phyloP scores from a whole-genome alignment of 2,888 invertebrate species.

The Zygogramma bicolorata region DNA sequence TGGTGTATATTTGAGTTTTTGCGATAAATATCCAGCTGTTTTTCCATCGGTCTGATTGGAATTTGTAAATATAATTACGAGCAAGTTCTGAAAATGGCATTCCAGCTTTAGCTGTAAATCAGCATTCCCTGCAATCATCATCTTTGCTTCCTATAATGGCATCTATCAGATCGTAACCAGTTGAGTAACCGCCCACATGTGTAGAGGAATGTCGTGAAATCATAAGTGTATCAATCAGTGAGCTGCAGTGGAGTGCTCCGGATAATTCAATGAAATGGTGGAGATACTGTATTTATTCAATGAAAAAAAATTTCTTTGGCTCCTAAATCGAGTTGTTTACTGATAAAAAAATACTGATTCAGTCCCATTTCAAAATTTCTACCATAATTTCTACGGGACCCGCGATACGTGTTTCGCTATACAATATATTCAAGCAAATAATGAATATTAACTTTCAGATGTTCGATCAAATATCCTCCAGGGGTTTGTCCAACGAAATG shows the following conservation, averaged over 20 bases:
- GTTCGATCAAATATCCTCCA: no score
- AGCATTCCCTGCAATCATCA: slow-evolving; percentile 41
- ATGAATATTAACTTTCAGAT: no score
- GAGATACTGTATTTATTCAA: no score
- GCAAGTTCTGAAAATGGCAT: slow-evolving; percentile 43
- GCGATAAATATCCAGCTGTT: slow-evolving; percentile 18
- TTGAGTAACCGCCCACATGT: slow-evolving; percentile 43
- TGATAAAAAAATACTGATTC: no score
- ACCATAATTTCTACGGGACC: no score
- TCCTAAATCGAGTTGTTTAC: no score
- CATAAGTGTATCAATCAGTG: slow-evolving; percentile 17
- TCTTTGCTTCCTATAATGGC: slow-evolving; percentile 42
- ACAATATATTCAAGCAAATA: no score
- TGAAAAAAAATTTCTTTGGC: no score
- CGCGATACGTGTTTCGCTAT: no score
- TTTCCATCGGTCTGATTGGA: slow-evolving; percentile 21
- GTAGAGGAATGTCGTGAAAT: slow-evolving; percentile 21
- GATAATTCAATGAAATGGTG: background rate
- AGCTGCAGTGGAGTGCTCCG: background rate
- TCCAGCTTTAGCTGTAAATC: slow-evolving; percentile 42
- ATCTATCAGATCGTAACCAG: slow-evolving; percentile 36
- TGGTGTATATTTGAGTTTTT: slow-evolving; percentile 30
- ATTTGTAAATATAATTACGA: slow-evolving; percentile 42
- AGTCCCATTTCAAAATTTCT: no score
- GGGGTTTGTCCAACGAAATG: no score